Evolutionary conservation across 1,140 invertebrate species (phyloP).

Genomic region (fruit fly (Drosophila melanogaster)): DNA sequence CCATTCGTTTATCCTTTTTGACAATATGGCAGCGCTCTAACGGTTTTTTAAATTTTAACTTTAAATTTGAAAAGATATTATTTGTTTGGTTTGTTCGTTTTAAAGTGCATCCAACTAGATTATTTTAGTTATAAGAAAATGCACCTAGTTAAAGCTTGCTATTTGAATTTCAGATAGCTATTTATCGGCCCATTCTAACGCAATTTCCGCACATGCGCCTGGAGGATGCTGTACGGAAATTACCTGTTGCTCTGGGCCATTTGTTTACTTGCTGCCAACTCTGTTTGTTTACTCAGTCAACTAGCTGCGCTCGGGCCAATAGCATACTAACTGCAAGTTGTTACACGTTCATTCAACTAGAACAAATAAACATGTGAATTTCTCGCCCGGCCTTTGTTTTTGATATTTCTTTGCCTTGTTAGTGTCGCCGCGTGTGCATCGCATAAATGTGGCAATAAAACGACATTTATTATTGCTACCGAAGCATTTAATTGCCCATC

Average conservation of each 20-base stretch:
- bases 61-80: not conserved
- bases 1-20: not conserved
- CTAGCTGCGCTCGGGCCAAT: constrained; percentile 47
- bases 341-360: not conserved
- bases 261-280: constrained; percentile 30
- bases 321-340: constrained; percentile 36
- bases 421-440: constrained; percentile 36
- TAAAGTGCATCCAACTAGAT: too few species aligned
- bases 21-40: not conserved
- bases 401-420: constrained; percentile 16
- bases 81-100: not conserved
- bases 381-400: constrained; percentile 1
- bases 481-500: constrained; percentile 37
- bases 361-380: constrained; percentile 30
- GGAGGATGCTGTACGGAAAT: constrained; percentile 48
- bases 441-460: constrained; percentile 36
- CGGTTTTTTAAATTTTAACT: not conserved
- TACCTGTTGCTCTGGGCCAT: constrained; percentile 57
- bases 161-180: too few species aligned
- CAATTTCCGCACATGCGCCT: constrained; percentile 61
- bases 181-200: not conserved
- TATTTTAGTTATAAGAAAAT: too few species aligned
- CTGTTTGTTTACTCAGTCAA: constrained; percentile 59
- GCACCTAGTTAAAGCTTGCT: too few species aligned
- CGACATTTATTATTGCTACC: constrained; percentile 40